phyloP scores from a whole-genome alignment of 2,888 invertebrate genomes.

The Campopleginae sp. region DNA sequence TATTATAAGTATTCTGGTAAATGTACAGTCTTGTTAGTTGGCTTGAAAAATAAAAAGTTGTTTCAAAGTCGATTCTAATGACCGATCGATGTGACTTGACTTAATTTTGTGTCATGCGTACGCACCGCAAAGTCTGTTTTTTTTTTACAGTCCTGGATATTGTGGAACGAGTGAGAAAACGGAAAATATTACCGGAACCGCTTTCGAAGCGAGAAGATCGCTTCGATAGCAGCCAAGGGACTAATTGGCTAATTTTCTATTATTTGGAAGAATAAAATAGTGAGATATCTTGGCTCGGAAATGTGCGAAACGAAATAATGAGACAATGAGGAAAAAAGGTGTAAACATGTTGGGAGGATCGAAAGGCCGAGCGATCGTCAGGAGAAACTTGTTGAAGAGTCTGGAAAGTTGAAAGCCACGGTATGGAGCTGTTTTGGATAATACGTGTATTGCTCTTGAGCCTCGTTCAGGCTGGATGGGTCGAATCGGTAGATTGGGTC shows the following conservation, averaged over 20 bases:
- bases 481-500: neutral
- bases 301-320: neutral
- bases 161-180: neutral
- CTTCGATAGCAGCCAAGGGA: neutral
- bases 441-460: neutral
- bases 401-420: neutral
- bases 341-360: neutral
- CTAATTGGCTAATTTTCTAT: neutral
- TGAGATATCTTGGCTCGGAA: neutral
- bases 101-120: neutral
- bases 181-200: neutral
- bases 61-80: neutral
- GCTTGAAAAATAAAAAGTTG: constrained; percentile 12
- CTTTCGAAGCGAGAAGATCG: neutral
- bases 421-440: neutral
- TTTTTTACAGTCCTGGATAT: neutral
- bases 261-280: constrained; percentile 11
- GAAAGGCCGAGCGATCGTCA: neutral
- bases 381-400: neutral
- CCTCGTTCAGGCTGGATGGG: neutral
- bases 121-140: neutral
- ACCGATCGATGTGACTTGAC: neutral
- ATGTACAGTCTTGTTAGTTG: neutral
- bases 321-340: neutral
- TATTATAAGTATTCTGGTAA: neutral